Percentiles rank a stretch among this genome's conserved stretches.
Evolutionary conservation across 1,140 invertebrate genomes (phyloP).

Genomic region (Hydropsyche tenuis): DNA sequence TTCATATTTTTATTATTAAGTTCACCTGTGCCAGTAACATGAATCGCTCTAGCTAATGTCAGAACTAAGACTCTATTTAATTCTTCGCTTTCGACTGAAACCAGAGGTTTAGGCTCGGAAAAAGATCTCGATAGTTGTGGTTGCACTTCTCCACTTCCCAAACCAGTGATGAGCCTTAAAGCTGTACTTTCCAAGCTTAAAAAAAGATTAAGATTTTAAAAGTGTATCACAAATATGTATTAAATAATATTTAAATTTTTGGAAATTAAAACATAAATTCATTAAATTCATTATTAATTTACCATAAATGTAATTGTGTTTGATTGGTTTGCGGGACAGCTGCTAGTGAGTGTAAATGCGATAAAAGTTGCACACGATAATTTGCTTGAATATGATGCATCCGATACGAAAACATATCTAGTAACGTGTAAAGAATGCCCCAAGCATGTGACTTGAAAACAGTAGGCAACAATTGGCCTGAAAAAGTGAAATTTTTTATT

Average conservation of each 20-base stretch:
- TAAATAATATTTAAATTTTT: neutral
- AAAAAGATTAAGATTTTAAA: no score
- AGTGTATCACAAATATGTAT: neutral
- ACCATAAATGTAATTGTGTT: conserved; percentile 92
- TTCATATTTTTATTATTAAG: conserved; percentile 6
- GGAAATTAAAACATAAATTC: no score
- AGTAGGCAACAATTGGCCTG: conserved; percentile 84
- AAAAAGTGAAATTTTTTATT: conserved; percentile 51
- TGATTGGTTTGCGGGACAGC: conserved; percentile 92
- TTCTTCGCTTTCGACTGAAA: conserved; percentile 94
- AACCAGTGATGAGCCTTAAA: conserved; percentile 85
- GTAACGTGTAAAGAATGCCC: conserved; percentile 91
- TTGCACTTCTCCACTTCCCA: conserved; percentile 91
- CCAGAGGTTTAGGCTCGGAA: conserved; percentile 85
- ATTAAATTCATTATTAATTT: conserved; percentile 48
- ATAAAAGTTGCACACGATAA: conserved; percentile 89
- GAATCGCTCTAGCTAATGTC: conserved; percentile 91
- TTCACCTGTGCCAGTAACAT: conserved; percentile 77
- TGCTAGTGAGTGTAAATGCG: conserved; percentile 86
- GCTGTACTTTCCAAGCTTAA: conserved; percentile 91
- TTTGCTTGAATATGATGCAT: conserved; percentile 96
- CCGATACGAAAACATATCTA: conserved; percentile 97
- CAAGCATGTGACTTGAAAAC: conserved; percentile 93
- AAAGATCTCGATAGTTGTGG: conserved; percentile 87
- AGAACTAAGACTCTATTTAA: conserved; percentile 90